These are phyloP conservation scores for Psilopsiagon aurifrons DNA, from an alignment of 2,113 vertebrate genomes.

Conservation along the genomic window DNA sequence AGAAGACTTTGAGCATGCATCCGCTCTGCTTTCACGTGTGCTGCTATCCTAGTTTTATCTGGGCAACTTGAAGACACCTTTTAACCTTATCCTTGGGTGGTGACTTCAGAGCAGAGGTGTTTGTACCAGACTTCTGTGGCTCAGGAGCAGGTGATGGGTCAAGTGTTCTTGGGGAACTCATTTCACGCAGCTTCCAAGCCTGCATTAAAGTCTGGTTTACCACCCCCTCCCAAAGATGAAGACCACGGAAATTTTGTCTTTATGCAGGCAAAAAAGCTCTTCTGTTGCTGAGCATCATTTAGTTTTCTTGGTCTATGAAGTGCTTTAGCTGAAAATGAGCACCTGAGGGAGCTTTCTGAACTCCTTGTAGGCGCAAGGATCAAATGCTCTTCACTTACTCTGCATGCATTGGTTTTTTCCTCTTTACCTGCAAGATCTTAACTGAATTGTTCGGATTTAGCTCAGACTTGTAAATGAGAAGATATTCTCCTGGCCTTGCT, in stretches of 20 bases:
- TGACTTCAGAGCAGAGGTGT: background rate
- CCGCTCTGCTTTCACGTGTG: background rate
- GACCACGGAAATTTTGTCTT: constrained; percentile 16
- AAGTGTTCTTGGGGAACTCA: background rate
- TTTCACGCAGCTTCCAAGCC: background rate
- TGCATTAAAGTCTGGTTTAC: constrained; percentile 30
- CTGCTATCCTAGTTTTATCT: background rate
- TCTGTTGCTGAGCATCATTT: background rate
- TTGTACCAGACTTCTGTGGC: background rate
- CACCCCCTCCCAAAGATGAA: constrained; percentile 10
- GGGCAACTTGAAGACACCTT: background rate
- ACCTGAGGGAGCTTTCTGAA: background rate
- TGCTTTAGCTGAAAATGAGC: constrained; percentile 36
- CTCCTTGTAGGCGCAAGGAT: background rate
- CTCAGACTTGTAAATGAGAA: background rate
- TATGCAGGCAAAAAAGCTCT: constrained; percentile 41
- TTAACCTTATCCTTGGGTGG: background rate
- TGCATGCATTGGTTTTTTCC: background rate
- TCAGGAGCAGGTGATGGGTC: background rate
- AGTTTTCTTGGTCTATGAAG: background rate
- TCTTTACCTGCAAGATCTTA: background rate
- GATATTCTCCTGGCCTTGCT: background rate
- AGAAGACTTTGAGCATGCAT: background rate
- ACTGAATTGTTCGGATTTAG: background rate
- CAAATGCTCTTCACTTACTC: background rate